Conservation (phyloP, 2,113 vertebrate genomes). For the Dolichallabes microphthalmus region DNA sequence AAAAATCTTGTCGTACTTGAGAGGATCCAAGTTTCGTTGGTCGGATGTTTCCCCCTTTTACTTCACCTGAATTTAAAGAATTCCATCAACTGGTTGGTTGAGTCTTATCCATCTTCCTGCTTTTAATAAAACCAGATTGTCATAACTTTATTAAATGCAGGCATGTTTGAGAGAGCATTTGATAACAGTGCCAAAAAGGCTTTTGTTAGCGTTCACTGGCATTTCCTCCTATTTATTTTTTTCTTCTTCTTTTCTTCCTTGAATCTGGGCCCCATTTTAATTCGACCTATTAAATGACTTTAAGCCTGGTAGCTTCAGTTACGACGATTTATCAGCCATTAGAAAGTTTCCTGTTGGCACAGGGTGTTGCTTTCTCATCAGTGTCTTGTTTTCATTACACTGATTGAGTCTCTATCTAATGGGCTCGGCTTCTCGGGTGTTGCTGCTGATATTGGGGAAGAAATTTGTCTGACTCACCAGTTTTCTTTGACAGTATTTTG, state of each 20-base stretch:
- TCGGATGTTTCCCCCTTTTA: not conserved
- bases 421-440: not conserved
- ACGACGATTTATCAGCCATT: not conserved
- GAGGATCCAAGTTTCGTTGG: not conserved
- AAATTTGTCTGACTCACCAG: too few relatives aligned
- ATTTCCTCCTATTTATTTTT: not conserved
- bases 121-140: not conserved
- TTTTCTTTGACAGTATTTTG: not conserved
- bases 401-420: not conserved
- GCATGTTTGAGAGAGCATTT: not conserved
- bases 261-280: not conserved
- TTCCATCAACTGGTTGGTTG: not conserved
- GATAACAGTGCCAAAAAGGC: not conserved
- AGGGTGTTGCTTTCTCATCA: not conserved
- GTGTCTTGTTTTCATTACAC: not conserved
- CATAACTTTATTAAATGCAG: not conserved
- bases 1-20: too few relatives aligned
- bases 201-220: constrained; percentile 1
- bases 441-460: not conserved
- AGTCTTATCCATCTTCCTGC: not conserved
- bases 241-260: not conserved
- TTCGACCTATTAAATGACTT: not conserved
- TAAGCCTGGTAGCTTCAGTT: not conserved
- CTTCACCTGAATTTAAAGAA: not conserved
- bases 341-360: constrained; percentile 8